A percentile compares a stretch with the other conserved stretches of the same genome.
Conservation (phyloP, 2,113 vertebrate genomes). For the Antechinus stuartii region DNA sequence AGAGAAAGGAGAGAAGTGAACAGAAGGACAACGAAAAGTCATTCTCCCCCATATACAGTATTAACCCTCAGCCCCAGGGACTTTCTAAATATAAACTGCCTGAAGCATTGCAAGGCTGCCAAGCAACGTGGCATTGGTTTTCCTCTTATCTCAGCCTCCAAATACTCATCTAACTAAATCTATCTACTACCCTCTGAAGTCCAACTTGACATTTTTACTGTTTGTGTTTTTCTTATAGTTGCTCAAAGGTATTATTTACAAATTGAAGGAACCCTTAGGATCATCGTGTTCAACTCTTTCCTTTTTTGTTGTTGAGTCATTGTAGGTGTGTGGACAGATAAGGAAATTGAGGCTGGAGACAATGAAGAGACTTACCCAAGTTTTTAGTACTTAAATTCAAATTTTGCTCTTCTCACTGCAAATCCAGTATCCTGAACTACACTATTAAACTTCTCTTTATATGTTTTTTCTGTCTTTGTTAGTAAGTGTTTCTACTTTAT, state of each 20-base stretch:
- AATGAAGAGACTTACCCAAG: background rate
- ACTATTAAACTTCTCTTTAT: background rate
- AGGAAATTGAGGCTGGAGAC: background rate
- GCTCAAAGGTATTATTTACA: background rate
- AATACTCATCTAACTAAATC: background rate
- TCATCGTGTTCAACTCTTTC: background rate
- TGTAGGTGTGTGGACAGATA: background rate
- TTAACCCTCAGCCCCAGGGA: conserved; percentile 64
- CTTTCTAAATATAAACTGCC: conserved; percentile 80
- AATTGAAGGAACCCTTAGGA: background rate
- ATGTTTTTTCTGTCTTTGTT: background rate
- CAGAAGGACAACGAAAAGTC: conserved; percentile 52
- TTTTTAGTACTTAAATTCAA: background rate
- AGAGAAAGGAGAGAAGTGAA: conserved; percentile 33
- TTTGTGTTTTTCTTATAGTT: background rate
- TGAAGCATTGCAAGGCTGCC: background rate
- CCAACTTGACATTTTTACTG: conserved; percentile 34
- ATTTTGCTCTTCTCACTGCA: background rate
- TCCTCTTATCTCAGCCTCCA: background rate
- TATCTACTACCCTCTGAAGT: background rate
- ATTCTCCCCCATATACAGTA: conserved; percentile 68
- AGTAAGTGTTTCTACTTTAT: background rate
- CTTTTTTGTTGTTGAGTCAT: background rate
- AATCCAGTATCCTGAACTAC: background rate
- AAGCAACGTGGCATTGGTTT: conserved; percentile 44